phyloP scores from a whole-genome alignment of 2,797 vertebrate species.

The Clangula hyemalis region DNA sequence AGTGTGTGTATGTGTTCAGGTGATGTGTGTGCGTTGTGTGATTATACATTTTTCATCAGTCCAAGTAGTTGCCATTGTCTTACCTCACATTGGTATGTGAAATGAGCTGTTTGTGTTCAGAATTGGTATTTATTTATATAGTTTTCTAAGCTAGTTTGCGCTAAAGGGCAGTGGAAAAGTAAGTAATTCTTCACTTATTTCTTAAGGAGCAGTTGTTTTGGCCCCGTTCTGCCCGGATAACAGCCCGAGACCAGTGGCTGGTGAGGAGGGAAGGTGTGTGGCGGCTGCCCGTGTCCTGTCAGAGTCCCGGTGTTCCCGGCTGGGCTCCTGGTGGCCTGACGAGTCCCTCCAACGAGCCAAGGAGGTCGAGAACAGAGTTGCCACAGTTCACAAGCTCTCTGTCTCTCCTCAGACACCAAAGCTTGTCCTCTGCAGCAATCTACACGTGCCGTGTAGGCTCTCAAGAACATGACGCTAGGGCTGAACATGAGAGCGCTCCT shows the following conservation, averaged over 20 bases:
- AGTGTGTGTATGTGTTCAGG: no score
- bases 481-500: not conserved
- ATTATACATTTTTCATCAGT: not conserved
- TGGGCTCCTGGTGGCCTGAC: not conserved
- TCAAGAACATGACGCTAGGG: not conserved
- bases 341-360: not conserved
- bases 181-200: not conserved
- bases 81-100: fast-evolving
- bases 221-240: not conserved
- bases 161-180: not conserved
- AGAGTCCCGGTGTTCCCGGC: not conserved
- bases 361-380: not conserved
- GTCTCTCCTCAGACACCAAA: not conserved
- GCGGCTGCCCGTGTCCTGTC: not conserved
- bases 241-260: no score
- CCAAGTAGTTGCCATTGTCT: fast-evolving
- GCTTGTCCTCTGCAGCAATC: not conserved
- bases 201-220: not conserved
- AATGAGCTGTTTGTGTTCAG: not conserved
- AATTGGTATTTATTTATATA: not conserved
- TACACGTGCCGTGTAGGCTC: not conserved
- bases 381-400: not conserved
- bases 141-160: not conserved
- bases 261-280: not conserved
- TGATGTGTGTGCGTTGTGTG: fast-evolving